phyloP scores from a whole-genome alignment of 2,888 invertebrate species.

The Hoplodrina ambigua region DNA sequence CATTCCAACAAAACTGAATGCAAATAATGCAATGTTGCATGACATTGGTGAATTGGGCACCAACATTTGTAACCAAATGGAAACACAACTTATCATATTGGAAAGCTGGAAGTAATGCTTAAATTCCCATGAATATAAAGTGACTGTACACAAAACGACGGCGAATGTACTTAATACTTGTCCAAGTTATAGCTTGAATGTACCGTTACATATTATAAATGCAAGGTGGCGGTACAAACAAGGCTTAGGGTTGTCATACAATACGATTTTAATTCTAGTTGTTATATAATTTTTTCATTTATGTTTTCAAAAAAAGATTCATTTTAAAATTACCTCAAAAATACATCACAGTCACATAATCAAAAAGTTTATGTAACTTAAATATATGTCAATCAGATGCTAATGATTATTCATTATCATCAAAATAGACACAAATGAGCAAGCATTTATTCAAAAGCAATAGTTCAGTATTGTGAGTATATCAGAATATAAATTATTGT shows the following conservation, averaged over 20 bases:
- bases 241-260: slow-evolving; percentile 41
- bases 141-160: slow-evolving; percentile 34
- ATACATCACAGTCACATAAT: neutral
- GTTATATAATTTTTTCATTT: neutral
- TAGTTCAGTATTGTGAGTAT: neutral
- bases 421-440: neutral
- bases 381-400: neutral
- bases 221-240: slow-evolving; percentile 49
- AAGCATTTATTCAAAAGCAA: neutral
- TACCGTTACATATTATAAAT: slow-evolving; percentile 63
- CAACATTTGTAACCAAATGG: slow-evolving; percentile 1
- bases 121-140: slow-evolving; percentile 48
- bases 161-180: slow-evolving; percentile 55
- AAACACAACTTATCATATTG: slow-evolving; percentile 27
- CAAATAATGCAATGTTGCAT: slow-evolving; percentile 5
- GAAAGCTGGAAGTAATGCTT: slow-evolving; percentile 49
- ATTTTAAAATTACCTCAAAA: neutral
- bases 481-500: neutral
- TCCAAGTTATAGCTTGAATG: slow-evolving; percentile 49
- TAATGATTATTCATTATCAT: neutral
- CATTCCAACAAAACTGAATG: neutral
- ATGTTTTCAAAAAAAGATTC: neutral
- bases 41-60: neutral
- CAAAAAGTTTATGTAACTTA: neutral
- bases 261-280: neutral